Percentiles rank a stretch among this genome's conserved stretches.
Conservation (phyloP, 2,797 vertebrate genomes). For the Novumbra hubbsi region DNA sequence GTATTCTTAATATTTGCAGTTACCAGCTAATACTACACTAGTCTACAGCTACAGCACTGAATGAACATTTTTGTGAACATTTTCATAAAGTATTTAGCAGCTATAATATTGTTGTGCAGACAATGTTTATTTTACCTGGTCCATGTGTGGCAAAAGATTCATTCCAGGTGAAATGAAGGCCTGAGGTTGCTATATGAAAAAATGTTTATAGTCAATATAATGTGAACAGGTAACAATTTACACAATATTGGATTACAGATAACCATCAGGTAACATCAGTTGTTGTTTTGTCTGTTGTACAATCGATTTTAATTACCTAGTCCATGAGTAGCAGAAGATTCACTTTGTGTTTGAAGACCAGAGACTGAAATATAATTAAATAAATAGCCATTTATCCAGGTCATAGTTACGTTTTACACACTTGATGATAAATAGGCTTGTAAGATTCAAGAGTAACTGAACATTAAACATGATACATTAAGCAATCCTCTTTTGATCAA, state of each 20-base stretch:
- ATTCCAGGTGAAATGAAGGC: too few relatives aligned
- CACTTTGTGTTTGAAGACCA: background rate
- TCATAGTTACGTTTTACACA: background rate
- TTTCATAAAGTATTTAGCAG: too few relatives aligned
- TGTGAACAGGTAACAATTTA: too few relatives aligned
- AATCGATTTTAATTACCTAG: background rate
- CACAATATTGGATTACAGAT: too few relatives aligned
- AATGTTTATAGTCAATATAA: too few relatives aligned
- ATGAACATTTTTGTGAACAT: too few relatives aligned
- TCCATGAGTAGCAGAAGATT: background rate
- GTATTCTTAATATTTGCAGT: background rate
- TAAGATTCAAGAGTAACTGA: background rate
- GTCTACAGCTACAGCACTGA: too few relatives aligned
- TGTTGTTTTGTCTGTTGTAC: background rate
- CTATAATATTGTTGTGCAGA: too few relatives aligned
- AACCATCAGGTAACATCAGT: too few relatives aligned
- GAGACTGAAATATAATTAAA: background rate
- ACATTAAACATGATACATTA: background rate
- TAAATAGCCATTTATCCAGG: background rate
- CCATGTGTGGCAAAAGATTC: too few relatives aligned
- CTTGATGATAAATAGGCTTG: background rate
- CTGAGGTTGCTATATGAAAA: too few relatives aligned
- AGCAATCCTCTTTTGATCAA: background rate
- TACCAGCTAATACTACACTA: background rate
- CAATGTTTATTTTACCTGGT: too few relatives aligned